These are phyloP conservation scores for Rhimphoctona megacephalus DNA, from an alignment of 2,888 invertebrate species.

Conservation along the genomic window DNA sequence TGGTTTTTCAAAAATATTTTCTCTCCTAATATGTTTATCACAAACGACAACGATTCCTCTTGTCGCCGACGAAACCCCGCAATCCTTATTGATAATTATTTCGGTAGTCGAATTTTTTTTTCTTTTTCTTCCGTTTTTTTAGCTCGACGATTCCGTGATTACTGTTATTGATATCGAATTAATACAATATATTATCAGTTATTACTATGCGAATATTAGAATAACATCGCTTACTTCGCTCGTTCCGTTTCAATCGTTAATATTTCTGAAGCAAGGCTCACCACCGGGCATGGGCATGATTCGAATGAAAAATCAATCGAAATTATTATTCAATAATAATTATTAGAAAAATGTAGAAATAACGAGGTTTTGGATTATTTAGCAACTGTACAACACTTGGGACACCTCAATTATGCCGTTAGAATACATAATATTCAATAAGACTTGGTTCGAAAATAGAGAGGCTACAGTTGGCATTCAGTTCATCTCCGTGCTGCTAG, in stretches of 20 bases:
- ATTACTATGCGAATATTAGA: constrained; percentile 50
- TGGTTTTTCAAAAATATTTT: constrained; percentile 61
- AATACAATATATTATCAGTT: constrained; percentile 49
- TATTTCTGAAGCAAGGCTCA: constrained; percentile 1
- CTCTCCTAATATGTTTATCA: constrained; percentile 66
- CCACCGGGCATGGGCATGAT: neutral
- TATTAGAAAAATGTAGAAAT: neutral
- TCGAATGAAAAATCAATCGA: constrained; percentile 9
- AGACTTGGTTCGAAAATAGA: neutral
- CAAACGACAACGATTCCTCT: constrained; percentile 56
- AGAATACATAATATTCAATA: neutral
- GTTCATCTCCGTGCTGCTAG: neutral
- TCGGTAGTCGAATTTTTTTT: constrained; percentile 43
- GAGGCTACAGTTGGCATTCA: neutral
- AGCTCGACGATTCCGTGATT: constrained; percentile 30
- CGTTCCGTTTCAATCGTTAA: constrained; percentile 5
- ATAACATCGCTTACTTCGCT: constrained; percentile 29
- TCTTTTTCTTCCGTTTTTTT: constrained; percentile 12
- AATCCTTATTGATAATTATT: constrained; percentile 21
- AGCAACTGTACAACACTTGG: neutral
- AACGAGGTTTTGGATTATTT: neutral
- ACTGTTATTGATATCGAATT: constrained; percentile 38
- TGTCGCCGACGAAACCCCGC: constrained; percentile 50
- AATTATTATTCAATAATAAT: constrained; percentile 13
- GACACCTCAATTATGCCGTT: neutral